These are phyloP conservation scores for Cheilosia vulpina DNA, from an alignment of 2,888 invertebrate species.

Conservation along the genomic window DNA sequence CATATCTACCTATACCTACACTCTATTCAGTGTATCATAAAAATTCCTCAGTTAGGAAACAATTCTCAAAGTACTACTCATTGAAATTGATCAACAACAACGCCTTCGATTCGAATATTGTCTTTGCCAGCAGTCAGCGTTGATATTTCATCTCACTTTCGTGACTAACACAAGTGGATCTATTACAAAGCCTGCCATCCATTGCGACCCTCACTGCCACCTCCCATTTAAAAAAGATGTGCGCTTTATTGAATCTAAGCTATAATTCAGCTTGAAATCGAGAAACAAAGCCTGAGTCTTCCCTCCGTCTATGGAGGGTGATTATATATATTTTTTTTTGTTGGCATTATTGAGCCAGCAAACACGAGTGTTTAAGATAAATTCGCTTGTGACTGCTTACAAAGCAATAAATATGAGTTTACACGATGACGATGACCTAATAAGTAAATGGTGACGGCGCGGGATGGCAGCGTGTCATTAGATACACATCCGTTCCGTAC, in stretches of 20 bases:
- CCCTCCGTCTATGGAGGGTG: constrained; percentile 2
- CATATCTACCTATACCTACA: too few relatives aligned
- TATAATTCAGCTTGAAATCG: constrained; percentile 13
- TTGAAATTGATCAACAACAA: constrained; percentile 19
- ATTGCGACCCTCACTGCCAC: not conserved
- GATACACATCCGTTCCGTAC: constrained; percentile 42
- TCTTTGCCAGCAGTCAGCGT: not conserved
- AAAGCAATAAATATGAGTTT: constrained; percentile 41
- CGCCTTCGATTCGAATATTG: constrained; percentile 3
- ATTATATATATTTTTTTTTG: not conserved
- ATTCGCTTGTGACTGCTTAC: constrained; percentile 20
- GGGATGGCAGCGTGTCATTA: constrained; percentile 33
- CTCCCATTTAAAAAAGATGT: not conserved
- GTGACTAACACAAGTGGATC: constrained; percentile 30
- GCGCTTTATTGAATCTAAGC: constrained; percentile 8
- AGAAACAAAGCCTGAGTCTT: constrained; percentile 23
- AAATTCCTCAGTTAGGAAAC: not conserved
- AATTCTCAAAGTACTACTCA: not conserved
- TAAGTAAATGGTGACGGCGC: constrained; percentile 39
- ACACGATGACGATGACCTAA: constrained; percentile 62
- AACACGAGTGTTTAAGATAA: constrained; percentile 18
- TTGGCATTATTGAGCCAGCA: constrained; percentile 22
- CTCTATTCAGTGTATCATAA: too few relatives aligned
- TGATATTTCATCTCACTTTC: constrained; percentile 11
- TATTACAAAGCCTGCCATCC: constrained; percentile 21